Base-by-base conservation (phyloP, 2,113 vertebrate species). In the Acrocephalus kingi region DNA sequence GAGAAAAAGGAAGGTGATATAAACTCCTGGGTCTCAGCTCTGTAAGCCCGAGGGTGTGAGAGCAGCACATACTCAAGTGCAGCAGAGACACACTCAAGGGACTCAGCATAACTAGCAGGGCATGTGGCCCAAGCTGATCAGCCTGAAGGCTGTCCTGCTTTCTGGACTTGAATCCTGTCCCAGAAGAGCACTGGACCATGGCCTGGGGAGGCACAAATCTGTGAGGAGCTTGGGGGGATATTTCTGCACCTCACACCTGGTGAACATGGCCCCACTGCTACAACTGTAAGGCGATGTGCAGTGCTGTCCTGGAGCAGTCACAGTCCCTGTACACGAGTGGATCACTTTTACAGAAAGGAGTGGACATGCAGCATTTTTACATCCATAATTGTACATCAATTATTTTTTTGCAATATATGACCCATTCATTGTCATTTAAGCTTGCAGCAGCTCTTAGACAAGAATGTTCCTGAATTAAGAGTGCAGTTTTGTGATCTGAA, bases 321-420 rank as follows among this genome's bases (percentile, higher is more conserved):
- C 45, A 13, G 45, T 18, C 33, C 24, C 69, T 41, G 31, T 48
- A 11, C 10, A 9, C 2, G 3, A 1, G 1, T 5, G 11, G 43
- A 27, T 52, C 3, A 1, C 37, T 23, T 1, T 4, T 8, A 5
- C 7, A 8, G 14, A 67, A 67, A 81, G 49, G 58, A 94, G 75
- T 15, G 37, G 18, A 22, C 2, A 0, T 14, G 28, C 11, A 23
- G 16, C 8, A 15, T 23, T 52, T 90, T 71, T 63, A 14, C 55
- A 84, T 24, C 4, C 19, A 27, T 35, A 35, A 35, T 35, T 35
- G 35, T 35, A 35, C 35, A 23, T 45, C 27, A 30, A 22, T 45
- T 56, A 6, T 75, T 79, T 87, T 66, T 30, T 66, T 30, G 7
- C 16, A 9, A 6, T 31, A 3, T 39, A 41, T 46, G 33, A 63